A percentile compares a stretch with the other conserved stretches of the same genome.
phyloP scores from a whole-genome alignment of 2,888 invertebrate species.

The Ophonus ardosiacus region DNA sequence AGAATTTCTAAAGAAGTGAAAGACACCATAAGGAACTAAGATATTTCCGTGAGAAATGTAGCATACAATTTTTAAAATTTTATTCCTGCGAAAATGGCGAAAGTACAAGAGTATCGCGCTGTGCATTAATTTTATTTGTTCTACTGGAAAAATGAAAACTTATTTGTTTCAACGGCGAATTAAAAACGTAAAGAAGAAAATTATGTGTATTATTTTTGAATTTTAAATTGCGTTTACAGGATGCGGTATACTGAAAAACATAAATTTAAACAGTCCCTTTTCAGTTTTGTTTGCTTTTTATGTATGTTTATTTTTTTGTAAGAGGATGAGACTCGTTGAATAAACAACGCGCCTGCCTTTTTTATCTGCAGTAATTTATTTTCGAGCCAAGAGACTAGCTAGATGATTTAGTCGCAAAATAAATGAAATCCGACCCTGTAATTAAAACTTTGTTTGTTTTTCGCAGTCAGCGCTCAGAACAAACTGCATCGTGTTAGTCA shows the following conservation, averaged over 20 bases:
- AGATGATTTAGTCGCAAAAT: conserved; percentile 60
- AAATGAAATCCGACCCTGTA: conserved; percentile 60
- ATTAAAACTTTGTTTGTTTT: conserved; percentile 59
- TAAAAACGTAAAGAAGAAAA: conserved; percentile 51
- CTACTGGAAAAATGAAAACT: conserved; percentile 51
- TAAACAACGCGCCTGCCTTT: conserved; percentile 57
- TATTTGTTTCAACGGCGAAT: conserved; percentile 56
- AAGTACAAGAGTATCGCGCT: conserved; percentile 26
- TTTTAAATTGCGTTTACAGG: conserved; percentile 54
- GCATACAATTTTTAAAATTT: conserved; percentile 57
- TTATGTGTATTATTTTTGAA: conserved; percentile 58
- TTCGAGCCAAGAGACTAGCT: conserved; percentile 52
- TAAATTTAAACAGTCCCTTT: conserved; percentile 55
- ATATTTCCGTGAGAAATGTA: conserved; percentile 18
- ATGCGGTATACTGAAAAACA: conserved; percentile 52
- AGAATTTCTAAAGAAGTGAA: not conserved
- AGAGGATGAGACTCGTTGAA: conserved; percentile 61
- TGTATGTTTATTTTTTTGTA: conserved; percentile 56
- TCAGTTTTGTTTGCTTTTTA: conserved; percentile 57
- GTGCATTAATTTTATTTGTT: conserved; percentile 56
- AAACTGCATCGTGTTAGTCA: conserved; percentile 23
- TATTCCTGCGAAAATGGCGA: conserved; percentile 45
- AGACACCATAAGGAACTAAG: conserved; percentile 22
- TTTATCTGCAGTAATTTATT: conserved; percentile 62
- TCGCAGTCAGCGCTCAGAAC: conserved; percentile 11